Evolutionary conservation across 1,140 invertebrate genomes (phyloP), one percentile per base, ranked within the genome.

Genomic region (Pseudachorutes palmiensis): DNA sequence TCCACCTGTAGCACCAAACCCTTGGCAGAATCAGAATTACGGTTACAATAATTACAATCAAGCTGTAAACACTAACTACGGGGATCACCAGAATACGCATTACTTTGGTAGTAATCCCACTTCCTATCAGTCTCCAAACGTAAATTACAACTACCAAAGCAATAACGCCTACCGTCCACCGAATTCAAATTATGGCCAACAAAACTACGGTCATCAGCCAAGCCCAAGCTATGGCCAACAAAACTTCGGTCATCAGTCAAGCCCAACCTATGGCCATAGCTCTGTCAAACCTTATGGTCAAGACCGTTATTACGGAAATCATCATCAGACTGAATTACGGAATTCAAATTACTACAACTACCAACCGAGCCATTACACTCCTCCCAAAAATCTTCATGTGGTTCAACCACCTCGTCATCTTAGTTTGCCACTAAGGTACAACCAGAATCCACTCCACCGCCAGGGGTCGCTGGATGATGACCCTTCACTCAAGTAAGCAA

Each of bases 401-500:
- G 29, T 61, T 5, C 33, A 32, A 9, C 29, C 59, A 9, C 59
- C 59, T n/a, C 5, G 3, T 12, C 59, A 30, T 3, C 19, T 61
- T 29, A 61, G 59, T 24, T 2, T 61, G 2, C 59, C 59, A 24
- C 29, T 36, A 58, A 45, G 36, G 36, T 45, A 45, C 36, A 45
- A 45, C 51, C 5, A 55, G 5, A 55, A 55, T 26, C 9, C 5
- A 3, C 51, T 55, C 24, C 51, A 55, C 24, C 51, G 51, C 12
- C 51, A 55, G 24, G 51, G 51, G 9, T 5, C 51, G 9, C 24
- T 55, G 24, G 24, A 14, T 26, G 51, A 55, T 3, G 51, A 55
- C 51, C 3, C 51, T 26, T 55, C 51, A 16, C 51, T 55, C 51
- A 26, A 55, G 51, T 61, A 36, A 61, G 59, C 5, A 31, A 58